These are phyloP conservation scores for Dryadula phaetusa DNA, from an alignment of 2,888 invertebrate genomes.

Conservation along the genomic window DNA sequence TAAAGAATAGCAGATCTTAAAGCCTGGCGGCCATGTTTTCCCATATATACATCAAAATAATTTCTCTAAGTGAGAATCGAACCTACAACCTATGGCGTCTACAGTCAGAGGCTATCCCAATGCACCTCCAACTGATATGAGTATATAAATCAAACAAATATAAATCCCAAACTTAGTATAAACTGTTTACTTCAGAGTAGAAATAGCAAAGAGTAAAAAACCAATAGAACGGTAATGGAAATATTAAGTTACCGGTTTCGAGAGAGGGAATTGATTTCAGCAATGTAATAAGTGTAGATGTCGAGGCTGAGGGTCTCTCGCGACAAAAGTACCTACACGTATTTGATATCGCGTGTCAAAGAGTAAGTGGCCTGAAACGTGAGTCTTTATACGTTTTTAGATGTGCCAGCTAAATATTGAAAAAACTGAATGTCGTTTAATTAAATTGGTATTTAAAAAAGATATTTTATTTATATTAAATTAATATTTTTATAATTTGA, in stretches of 20 bases:
- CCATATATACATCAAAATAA: too few species aligned
- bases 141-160: conserved; percentile 1
- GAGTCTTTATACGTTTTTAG: background rate
- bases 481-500: too few species aligned
- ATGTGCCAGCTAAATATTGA: background rate
- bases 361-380: conserved; percentile 28
- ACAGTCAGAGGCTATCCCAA: background rate
- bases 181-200: background rate
- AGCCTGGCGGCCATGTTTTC: too few species aligned
- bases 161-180: background rate
- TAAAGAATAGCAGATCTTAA: too few species aligned
- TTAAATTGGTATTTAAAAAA: too few species aligned
- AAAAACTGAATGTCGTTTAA: background rate
- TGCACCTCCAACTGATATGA: background rate
- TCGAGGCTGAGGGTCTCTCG: conserved; percentile 47
- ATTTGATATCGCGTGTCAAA: conserved; percentile 45
- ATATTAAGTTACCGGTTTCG: conserved; percentile 71
- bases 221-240: conserved; percentile 59
- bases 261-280: conserved; percentile 70
- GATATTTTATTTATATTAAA: background rate
- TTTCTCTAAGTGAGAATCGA: too few species aligned
- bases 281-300: conserved; percentile 68
- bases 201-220: conserved; percentile 44
- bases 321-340: conserved; percentile 45
- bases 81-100: too few species aligned